Conservation (phyloP, 2,113 vertebrate species). For the Toxotes chatareus region DNA sequence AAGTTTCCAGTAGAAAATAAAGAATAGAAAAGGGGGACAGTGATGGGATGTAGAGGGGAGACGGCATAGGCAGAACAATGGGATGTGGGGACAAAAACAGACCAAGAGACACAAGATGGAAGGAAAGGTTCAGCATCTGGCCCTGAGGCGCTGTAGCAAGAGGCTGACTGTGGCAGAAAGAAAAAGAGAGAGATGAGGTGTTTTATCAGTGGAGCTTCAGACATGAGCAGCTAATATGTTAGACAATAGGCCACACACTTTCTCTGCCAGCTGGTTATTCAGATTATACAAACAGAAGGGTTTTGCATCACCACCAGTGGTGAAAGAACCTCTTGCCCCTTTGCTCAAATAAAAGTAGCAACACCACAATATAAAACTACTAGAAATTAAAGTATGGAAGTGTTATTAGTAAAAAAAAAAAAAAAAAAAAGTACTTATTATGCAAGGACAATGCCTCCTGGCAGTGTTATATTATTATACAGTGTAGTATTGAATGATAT, state of each 20-base stretch:
- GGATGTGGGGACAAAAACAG: conserved; percentile 54
- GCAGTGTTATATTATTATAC: too few species aligned
- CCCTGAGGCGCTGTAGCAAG: conserved; percentile 45
- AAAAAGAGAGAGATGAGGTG: conserved; percentile 13
- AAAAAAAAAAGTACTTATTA: too few species aligned
- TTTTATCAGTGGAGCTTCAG: conserved; percentile 49
- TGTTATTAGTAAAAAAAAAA: too few species aligned
- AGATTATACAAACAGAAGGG: not conserved
- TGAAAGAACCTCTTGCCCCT: not conserved
- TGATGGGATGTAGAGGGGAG: conserved; percentile 10
- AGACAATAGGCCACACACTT: conserved; percentile 24
- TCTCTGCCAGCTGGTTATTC: not conserved
- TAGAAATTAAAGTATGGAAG: too few species aligned
- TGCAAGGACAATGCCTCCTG: too few species aligned
- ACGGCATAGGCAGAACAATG: conserved; percentile 48
- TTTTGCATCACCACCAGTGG: not conserved
- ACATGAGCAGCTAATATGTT: conserved; percentile 26
- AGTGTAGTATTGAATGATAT: not conserved
- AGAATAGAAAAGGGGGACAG: conserved; percentile 23
- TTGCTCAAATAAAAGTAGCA: not conserved
- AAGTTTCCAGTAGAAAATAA: conserved; percentile 52
- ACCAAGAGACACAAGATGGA: conserved; percentile 37
- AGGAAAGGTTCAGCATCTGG: conserved; percentile 51
- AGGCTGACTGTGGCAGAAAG: conserved; percentile 48
- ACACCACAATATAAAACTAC: not conserved